A percentile compares a stretch with the other conserved stretches of the same genome.
These are phyloP conservation scores for Pseudeuparius sepicola DNA, from an alignment of 2,888 invertebrate genomes.

Conservation along the genomic window DNA sequence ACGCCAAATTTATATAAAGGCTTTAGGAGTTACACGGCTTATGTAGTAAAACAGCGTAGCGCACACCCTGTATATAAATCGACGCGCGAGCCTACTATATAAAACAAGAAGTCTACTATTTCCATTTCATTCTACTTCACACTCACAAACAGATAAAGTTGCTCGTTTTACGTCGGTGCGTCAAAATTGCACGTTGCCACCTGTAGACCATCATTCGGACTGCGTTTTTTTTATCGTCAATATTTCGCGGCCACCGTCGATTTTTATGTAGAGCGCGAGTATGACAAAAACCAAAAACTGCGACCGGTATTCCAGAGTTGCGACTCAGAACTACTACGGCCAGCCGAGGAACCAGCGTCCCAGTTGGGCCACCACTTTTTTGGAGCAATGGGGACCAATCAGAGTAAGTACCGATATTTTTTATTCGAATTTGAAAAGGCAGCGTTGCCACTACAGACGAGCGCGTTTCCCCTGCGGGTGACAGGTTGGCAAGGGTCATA, in stretches of 20 bases:
- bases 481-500: too few relatives aligned
- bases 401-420: constrained; percentile 21
- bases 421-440: too few relatives aligned
- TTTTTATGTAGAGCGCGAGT: constrained; percentile 22
- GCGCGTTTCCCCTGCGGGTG: too few relatives aligned
- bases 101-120: constrained; percentile 21
- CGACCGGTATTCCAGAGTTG: constrained; percentile 25
- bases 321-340: constrained; percentile 13
- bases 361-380: constrained; percentile 19
- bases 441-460: too few relatives aligned
- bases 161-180: background rate
- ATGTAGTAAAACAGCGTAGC: too few relatives aligned
- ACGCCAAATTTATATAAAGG: too few relatives aligned
- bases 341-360: constrained; percentile 16
- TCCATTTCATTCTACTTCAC: constrained; percentile 22
- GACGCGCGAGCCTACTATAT: constrained; percentile 23
- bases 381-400: constrained; percentile 21
- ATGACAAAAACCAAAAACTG: constrained; percentile 25
- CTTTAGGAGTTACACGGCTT: too few relatives aligned
- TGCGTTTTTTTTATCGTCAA: constrained; percentile 6
- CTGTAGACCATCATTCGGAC: constrained; percentile 12
- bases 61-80: too few relatives aligned
- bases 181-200: constrained; percentile 19
- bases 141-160: constrained; percentile 7
- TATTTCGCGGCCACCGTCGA: too few relatives aligned